phyloP scores from a whole-genome alignment of 2,888 invertebrate species.

The Nomada fabriciana region DNA sequence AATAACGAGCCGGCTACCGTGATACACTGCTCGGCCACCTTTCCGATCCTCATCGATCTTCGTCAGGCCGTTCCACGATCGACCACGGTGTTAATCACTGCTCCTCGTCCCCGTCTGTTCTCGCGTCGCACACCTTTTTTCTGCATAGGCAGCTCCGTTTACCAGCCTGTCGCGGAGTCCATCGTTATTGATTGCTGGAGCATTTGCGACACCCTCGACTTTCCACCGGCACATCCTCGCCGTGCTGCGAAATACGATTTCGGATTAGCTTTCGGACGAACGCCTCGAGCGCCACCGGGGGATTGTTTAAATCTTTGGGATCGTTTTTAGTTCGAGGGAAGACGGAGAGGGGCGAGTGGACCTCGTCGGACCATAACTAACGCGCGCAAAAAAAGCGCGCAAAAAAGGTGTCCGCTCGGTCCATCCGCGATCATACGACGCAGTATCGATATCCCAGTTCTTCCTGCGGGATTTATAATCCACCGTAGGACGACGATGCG shows the following conservation, averaged over 20 bases:
- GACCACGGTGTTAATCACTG: slow-evolving; percentile 60
- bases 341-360: not conserved
- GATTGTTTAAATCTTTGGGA: not conserved
- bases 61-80: slow-evolving; percentile 52
- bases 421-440: slow-evolving; percentile 34
- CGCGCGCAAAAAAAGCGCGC: not conserved
- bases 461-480: slow-evolving; percentile 56
- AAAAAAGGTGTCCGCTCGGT: slow-evolving; percentile 34
- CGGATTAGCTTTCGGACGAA: not conserved
- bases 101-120: slow-evolving; percentile 10
- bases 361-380: slow-evolving; percentile 1
- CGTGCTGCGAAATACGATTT: not conserved
- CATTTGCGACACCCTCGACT: not conserved
- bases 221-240: not conserved
- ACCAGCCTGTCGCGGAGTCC: not conserved
- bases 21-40: slow-evolving; percentile 67
- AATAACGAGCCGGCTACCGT: slow-evolving; percentile 73
- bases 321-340: not conserved
- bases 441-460: slow-evolving; percentile 54
- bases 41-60: slow-evolving; percentile 69
- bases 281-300: not conserved
- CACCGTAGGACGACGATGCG: slow-evolving; percentile 14
- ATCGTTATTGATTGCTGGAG: slow-evolving; percentile 33
- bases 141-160: slow-evolving; percentile 9
- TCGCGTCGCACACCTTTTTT: slow-evolving; percentile 7